Percentiles rank a stretch among this genome's conserved stretches.
phyloP scores from a whole-genome alignment of 2,888 invertebrate species.

The Zygogramma bicolorata region DNA sequence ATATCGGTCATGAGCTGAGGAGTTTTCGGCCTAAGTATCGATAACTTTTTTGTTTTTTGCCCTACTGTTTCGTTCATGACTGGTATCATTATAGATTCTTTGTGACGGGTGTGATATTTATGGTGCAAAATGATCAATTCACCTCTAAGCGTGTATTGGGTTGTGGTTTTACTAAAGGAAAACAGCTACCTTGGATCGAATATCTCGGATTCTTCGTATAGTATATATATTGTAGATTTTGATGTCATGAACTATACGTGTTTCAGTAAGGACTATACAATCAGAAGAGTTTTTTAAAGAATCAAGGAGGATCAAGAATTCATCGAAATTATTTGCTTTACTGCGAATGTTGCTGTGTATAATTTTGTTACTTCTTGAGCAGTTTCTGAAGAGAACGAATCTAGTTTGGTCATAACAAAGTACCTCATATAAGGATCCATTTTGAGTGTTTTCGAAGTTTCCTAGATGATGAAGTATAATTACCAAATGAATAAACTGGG shows the following conservation, averaged over 20 bases:
- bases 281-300: neutral
- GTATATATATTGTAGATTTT: neutral
- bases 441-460: neutral
- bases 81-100: too few species aligned
- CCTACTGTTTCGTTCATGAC: too few species aligned
- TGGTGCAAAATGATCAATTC: too few species aligned
- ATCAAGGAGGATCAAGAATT: neutral
- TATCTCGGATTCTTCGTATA: too few species aligned
- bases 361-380: neutral
- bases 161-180: too few species aligned
- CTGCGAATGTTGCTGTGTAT: constrained; percentile 4
- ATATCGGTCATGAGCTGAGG: too few species aligned
- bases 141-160: too few species aligned
- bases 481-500: neutral
- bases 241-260: neutral
- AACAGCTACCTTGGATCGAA: too few species aligned
- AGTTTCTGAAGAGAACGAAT: constrained; percentile 6
- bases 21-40: too few species aligned
- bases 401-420: constrained; percentile 5
- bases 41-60: too few species aligned
- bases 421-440: constrained; percentile 6
- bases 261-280: constrained; percentile 15
- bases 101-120: too few species aligned
- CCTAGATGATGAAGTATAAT: neutral
- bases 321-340: constrained; percentile 1